These are phyloP conservation scores for Nephila pilipes DNA, from an alignment of 1,140 invertebrate species.

Conservation along the genomic window DNA sequence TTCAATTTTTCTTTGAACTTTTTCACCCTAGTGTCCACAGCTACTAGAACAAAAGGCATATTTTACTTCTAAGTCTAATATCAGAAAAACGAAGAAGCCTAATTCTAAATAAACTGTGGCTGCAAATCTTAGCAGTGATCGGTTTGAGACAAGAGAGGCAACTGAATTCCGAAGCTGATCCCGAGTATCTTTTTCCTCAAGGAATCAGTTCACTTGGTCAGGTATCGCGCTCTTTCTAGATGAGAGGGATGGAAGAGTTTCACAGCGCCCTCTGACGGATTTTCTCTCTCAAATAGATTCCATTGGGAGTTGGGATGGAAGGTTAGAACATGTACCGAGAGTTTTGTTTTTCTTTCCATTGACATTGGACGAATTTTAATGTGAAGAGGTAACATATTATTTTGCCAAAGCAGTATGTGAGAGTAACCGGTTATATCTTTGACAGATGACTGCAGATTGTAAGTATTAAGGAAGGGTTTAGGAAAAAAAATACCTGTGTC, in stretches of 20 bases:
- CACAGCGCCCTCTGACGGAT: neutral
- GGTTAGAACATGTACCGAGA: too few species aligned
- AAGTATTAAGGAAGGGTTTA: too few species aligned
- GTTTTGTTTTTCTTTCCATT: too few species aligned
- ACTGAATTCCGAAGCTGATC: conserved; percentile 33
- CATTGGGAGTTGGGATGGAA: too few species aligned
- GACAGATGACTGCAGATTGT: too few species aligned
- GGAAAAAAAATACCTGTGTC: too few species aligned
- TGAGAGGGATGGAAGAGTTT: neutral
- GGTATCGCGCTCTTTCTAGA: neutral
- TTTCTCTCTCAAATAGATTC: neutral
- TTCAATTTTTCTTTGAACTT: conserved; percentile 56
- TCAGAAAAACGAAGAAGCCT: neutral
- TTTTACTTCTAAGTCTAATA: neutral
- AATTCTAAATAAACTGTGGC: neutral
- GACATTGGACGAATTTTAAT: too few species aligned
- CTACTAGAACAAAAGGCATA: conserved; percentile 66
- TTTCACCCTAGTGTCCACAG: conserved; percentile 52
- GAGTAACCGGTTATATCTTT: too few species aligned
- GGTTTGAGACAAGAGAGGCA: neutral
- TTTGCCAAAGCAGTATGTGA: too few species aligned
- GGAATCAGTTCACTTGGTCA: conserved; percentile 64
- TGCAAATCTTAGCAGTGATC: neutral
- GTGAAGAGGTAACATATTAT: too few species aligned
- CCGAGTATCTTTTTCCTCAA: conserved; percentile 24